Evolutionary conservation across 1,140 invertebrate genomes (phyloP).

Genomic region (Drosophila arizonae): DNA sequence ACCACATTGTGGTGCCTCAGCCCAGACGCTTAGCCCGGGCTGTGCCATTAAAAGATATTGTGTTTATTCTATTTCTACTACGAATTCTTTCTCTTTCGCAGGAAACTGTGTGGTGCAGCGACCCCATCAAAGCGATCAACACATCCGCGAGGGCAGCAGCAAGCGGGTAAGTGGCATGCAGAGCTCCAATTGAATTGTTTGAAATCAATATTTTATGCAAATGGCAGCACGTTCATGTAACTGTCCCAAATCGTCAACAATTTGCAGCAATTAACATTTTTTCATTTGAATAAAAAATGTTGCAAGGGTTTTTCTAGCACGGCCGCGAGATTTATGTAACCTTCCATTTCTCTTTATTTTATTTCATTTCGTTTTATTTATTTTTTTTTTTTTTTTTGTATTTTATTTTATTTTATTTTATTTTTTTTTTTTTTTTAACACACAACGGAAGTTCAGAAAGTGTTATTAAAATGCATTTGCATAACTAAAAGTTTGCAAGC

Average conservation of each 20-base stretch:
- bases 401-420: no score
- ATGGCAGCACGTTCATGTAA: constrained; percentile 9
- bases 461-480: constrained; percentile 55
- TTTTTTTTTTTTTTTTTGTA: neutral
- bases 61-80: neutral
- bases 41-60: neutral
- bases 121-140: constrained; percentile 88
- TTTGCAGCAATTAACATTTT: constrained; percentile 46
- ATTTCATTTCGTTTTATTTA: constrained; percentile 5
- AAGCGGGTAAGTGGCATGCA: constrained; percentile 86
- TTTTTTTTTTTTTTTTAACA: neutral
- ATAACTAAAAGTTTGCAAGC: constrained; percentile 62
- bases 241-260: constrained; percentile 27
- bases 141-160: constrained; percentile 88
- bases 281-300: constrained; percentile 27
- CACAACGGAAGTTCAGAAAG: constrained; percentile 44
- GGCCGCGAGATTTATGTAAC: constrained; percentile 27
- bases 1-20: neutral
- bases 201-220: constrained; percentile 7
- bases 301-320: constrained; percentile 10
- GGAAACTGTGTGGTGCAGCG: constrained; percentile 92
- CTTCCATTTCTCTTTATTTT: neutral
- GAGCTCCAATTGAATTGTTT: constrained; percentile 1
- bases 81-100: constrained; percentile 71
- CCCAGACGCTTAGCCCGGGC: neutral